These are phyloP conservation scores for Micrastur ruficollis DNA, from an alignment of 2,797 vertebrate genomes.

Conservation along the genomic window DNA sequence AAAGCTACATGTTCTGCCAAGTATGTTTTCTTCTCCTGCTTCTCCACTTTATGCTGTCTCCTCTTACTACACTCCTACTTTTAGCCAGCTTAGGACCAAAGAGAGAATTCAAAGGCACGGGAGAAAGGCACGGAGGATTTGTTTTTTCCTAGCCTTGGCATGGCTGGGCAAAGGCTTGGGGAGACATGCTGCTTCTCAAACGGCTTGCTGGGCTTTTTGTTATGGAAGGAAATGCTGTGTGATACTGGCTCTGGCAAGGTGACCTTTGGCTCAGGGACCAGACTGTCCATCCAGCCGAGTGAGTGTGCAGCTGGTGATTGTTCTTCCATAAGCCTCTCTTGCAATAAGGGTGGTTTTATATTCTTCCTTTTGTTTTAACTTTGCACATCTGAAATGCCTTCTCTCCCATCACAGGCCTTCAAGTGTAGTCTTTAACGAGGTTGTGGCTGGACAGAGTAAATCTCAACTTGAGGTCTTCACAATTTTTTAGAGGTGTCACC, in stretches of 20 bases:
- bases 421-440: too few relatives aligned
- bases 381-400: background rate
- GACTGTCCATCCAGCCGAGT: background rate
- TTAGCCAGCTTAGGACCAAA: background rate
- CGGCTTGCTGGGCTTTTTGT: background rate
- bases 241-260: fast-evolving
- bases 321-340: background rate
- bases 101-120: background rate
- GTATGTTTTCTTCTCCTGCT: background rate
- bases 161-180: background rate
- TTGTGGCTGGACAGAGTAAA: background rate
- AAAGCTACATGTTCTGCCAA: background rate
- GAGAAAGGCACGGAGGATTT: background rate
- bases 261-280: background rate
- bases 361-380: background rate
- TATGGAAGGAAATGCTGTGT: background rate
- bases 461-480: background rate
- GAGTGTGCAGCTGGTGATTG: background rate
- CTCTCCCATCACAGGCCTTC: too few relatives aligned
- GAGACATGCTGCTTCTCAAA: background rate
- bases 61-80: background rate
- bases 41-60: background rate
- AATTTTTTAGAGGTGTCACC: background rate
- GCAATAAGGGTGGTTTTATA: background rate
- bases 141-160: background rate